Evolutionary conservation across 2,797 vertebrate genomes (phyloP), one percentile per base, ranked within the genome.

Genomic region (Moxostoma hubbsi): DNA sequence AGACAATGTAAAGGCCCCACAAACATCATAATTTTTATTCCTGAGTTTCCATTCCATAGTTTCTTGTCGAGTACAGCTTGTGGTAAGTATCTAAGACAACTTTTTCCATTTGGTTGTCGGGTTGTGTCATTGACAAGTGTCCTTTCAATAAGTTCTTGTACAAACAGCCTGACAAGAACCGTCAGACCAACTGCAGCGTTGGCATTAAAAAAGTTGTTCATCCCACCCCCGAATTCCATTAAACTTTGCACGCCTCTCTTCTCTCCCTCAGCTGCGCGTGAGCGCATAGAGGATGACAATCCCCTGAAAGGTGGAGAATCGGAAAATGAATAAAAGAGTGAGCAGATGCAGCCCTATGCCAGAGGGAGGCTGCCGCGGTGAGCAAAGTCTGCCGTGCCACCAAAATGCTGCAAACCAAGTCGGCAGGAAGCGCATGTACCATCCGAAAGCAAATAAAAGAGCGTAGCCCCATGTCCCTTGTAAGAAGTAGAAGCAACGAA

Each of bases 301-400:
- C 78, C 83, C 81, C 82, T 73, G 93, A 94, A 94, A 94, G 94
- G 91, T 93, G 93, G 92, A 93, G 94, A 95, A 95, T 95, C 93
- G 92, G 93, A 95, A 95, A 95, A 95, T 96, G 94, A 95, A 95
- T 95, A 95, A 95, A 96, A 94, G 94, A 94, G 93, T 88, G 95
- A 99, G 96, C 97, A 98, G 97, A 98, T 99, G 97, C 96, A 96
- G 91, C 93, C 94, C 96, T 95, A 96, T 93, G 97, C 97, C 97
- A 98, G 97, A 98, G 97, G 97, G 97, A 97, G 94, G 92, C 91
- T 91, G 88, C 90, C 91, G 96, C 94, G 93, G 96, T 94, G 94
- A 96, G 96, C 91, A 93, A 98, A 97, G 97, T 98, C 96, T 96
- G 97, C 77, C 94, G 95, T 95, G 93, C 96, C 95, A 98, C 96